Evolutionary conservation across 1,140 invertebrate species (phyloP).

Genomic region (Bicyclus anynana): DNA sequence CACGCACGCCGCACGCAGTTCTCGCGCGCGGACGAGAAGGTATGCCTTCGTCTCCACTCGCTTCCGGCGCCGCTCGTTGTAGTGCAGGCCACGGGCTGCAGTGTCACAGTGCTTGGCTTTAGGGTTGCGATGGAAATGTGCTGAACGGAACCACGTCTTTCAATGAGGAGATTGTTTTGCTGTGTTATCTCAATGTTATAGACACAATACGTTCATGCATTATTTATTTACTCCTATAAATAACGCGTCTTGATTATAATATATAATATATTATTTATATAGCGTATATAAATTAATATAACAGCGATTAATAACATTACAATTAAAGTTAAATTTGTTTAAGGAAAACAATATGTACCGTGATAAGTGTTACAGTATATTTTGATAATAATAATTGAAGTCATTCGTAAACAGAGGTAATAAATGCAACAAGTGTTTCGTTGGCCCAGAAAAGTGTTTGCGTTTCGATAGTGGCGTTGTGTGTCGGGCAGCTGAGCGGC

Average conservation of each 20-base stretch:
- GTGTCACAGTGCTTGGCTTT: too few species aligned
- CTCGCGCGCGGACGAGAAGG: slow-evolving; percentile 73
- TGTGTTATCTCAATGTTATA: slow-evolving; percentile 29
- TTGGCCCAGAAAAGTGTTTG: slow-evolving; percentile 38
- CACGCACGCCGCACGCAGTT: slow-evolving; percentile 74
- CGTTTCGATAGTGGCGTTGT: slow-evolving; percentile 34
- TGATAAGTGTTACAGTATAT: neutral
- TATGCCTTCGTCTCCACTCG: slow-evolving; percentile 58
- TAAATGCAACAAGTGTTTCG: neutral
- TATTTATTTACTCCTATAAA: slow-evolving; percentile 21
- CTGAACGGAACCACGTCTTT: slow-evolving; percentile 28
- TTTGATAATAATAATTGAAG: neutral
- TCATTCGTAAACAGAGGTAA: neutral
- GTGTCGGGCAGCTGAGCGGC: slow-evolving; percentile 40
- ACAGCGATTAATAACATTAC: too few species aligned
- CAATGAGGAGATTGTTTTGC: slow-evolving; percentile 25
- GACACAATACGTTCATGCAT: slow-evolving; percentile 23
- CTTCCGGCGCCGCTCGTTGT: slow-evolving; percentile 69
- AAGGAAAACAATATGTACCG: neutral
- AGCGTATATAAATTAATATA: too few species aligned
- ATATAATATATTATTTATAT: slow-evolving; percentile 8
- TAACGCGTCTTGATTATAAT: slow-evolving; percentile 19
- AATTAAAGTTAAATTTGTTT: neutral
- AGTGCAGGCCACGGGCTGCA: too few species aligned
- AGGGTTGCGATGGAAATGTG: slow-evolving; percentile 47